phyloP scores from a whole-genome alignment of 2,888 invertebrate genomes.

The Erynnis tages region DNA sequence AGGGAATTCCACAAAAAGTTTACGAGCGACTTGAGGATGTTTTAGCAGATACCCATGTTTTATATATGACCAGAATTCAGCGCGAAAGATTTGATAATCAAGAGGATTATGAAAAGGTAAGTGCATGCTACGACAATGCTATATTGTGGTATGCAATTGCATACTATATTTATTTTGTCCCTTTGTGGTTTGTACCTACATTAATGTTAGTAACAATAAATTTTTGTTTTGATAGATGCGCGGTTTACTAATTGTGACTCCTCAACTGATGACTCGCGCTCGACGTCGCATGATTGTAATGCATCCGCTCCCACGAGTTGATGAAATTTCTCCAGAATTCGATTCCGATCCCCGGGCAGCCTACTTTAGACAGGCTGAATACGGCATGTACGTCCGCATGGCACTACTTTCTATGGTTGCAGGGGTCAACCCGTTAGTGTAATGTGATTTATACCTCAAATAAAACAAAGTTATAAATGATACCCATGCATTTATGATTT shows the following conservation, averaged over 20 bases:
- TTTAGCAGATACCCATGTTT: constrained; percentile 95
- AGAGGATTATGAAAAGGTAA: constrained; percentile 93
- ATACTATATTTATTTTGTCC: too few relatives aligned
- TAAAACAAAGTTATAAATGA: too few relatives aligned
- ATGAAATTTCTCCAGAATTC: constrained; percentile 97
- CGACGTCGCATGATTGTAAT: constrained; percentile 97
- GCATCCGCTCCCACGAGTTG: constrained; percentile 97
- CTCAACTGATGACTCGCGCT: constrained; percentile 96
- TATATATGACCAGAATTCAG: constrained; percentile 99
- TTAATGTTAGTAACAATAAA: neutral
- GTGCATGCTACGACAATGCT: too few relatives aligned
- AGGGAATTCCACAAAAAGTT: constrained; percentile 89
- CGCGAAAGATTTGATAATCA: constrained; percentile 92
- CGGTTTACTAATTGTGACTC: constrained; percentile 94
- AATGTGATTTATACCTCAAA: constrained; percentile 22
- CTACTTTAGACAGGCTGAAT: constrained; percentile 98
- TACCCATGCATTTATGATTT: too few relatives aligned
- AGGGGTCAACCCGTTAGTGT: constrained; percentile 80
- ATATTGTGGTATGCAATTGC: too few relatives aligned
- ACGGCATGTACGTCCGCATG: constrained; percentile 99
- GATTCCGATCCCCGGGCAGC: constrained; percentile 98
- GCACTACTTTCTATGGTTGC: constrained; percentile 96
- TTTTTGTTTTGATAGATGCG: constrained; percentile 83
- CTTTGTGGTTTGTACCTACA: neutral
- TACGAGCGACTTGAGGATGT: constrained; percentile 90